Percentiles rank a stretch among this genome's conserved stretches.
Evolutionary conservation across 2,888 invertebrate genomes (phyloP).

Genomic region (Exocentrus adspersus): DNA sequence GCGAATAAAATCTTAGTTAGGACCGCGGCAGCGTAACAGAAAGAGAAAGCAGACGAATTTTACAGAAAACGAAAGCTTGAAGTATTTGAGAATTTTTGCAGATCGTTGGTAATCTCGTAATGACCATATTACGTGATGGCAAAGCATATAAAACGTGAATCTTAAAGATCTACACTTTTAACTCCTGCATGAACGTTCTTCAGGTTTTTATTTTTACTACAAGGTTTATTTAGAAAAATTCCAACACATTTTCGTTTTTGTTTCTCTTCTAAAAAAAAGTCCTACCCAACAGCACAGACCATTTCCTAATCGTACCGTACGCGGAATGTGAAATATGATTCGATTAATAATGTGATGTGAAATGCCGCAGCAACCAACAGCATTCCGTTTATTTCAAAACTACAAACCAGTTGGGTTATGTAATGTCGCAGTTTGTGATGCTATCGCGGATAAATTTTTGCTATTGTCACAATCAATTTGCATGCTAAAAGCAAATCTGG

Average conservation of each 20-base stretch:
- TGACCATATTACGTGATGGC: too few species aligned
- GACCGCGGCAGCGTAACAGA: background rate
- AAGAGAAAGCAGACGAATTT: conserved; percentile 14
- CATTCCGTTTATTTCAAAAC: background rate
- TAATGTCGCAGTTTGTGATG: background rate
- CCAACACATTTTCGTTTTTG: too few species aligned
- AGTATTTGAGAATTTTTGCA: conserved; percentile 3
- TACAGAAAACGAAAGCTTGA: conserved; percentile 22
- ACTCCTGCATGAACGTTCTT: too few species aligned
- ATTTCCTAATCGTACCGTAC: too few species aligned
- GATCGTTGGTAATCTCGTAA: background rate
- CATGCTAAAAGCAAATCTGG: conserved; percentile 1
- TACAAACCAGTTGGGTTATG: background rate
- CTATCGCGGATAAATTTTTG: background rate
- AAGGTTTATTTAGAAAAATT: too few species aligned
- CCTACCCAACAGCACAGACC: too few species aligned
- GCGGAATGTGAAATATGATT: background rate
- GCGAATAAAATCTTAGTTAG: conserved; percentile 5
- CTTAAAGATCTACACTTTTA: too few species aligned
- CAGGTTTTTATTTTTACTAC: too few species aligned
- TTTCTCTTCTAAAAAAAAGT: too few species aligned
- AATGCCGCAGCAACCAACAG: background rate
- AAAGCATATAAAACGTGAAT: too few species aligned
- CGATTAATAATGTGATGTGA: background rate
- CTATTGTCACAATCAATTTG: background rate